A percentile compares a stretch with the other conserved stretches of the same genome.
Evolutionary conservation across 53 echinoderm and acorn worm species (phyloP).

Genomic region (Henricia sp.): DNA sequence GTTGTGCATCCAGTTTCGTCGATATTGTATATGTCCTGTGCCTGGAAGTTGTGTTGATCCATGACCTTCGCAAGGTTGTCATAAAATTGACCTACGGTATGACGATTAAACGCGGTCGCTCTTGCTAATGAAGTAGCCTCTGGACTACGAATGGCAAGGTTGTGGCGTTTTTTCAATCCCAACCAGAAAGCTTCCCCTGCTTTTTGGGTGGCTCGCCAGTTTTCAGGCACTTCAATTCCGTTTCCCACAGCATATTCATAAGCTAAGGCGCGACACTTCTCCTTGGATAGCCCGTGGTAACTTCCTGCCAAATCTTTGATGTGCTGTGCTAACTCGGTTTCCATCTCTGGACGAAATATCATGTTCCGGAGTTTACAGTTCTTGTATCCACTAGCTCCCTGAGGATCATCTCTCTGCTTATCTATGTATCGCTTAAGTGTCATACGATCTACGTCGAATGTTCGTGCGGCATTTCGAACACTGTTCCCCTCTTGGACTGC

Average conservation of each 20-base stretch:
- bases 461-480: constrained; percentile 36
- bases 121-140: constrained; percentile 28
- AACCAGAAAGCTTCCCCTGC: not conserved
- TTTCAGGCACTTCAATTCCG: constrained; percentile 41
- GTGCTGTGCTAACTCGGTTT: constrained; percentile 34
- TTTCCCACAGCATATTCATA: constrained; percentile 46
- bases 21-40: constrained; percentile 36
- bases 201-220: constrained; percentile 17
- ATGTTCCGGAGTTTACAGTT: constrained; percentile 3
- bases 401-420: constrained; percentile 47
- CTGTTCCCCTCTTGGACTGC: constrained; percentile 46
- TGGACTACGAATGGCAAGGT: constrained; percentile 41
- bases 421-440: constrained; percentile 53
- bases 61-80: constrained; percentile 29
- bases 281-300: constrained; percentile 47
- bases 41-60: constrained; percentile 13
- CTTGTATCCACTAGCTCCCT: constrained; percentile 30
- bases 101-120: constrained; percentile 32
- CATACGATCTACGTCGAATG: constrained; percentile 30
- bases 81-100: constrained; percentile 19
- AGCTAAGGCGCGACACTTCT: constrained; percentile 19
- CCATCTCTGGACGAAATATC: constrained; percentile 50
- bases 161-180: constrained; percentile 16
- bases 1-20: constrained; percentile 57
- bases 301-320: constrained; percentile 28